Evolutionary conservation across 2,113 vertebrate genomes (phyloP).

Genomic region (Mesocricetus auratus): DNA sequence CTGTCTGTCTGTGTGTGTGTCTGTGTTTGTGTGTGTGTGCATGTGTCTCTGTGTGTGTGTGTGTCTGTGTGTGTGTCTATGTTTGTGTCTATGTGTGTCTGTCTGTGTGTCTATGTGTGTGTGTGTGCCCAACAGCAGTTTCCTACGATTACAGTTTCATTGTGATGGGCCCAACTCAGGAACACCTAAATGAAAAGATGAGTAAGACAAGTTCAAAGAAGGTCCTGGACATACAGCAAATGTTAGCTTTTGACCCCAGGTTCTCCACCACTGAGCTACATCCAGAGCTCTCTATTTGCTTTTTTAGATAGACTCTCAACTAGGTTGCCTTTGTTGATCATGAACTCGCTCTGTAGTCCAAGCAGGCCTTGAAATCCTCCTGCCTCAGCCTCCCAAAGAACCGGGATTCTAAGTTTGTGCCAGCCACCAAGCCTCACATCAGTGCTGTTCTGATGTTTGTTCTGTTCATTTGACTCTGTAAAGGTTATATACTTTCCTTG

Average conservation of each 20-base stretch:
- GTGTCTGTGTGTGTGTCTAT: too few species aligned
- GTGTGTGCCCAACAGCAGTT: neutral
- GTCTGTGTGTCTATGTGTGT: neutral
- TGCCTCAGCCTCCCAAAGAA: neutral
- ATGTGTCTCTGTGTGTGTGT: too few species aligned
- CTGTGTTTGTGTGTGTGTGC: too few species aligned
- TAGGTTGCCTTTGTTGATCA: neutral
- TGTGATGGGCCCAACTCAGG: neutral
- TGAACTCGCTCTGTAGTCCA: neutral
- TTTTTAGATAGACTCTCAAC: neutral
- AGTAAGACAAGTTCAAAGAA: neutral
- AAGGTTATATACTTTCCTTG: neutral
- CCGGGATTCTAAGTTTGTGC: neutral
- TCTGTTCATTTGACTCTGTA: slow-evolving; percentile 20
- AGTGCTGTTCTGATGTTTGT: slow-evolving; percentile 6
- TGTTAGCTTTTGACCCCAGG: neutral
- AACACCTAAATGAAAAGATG: neutral
- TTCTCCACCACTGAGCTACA: neutral
- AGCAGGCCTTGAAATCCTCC: neutral
- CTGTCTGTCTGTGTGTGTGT: too few species aligned
- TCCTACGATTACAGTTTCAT: neutral
- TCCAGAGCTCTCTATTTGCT: neutral
- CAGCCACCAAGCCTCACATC: neutral
- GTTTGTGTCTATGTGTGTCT: neutral
- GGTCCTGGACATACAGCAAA: neutral